phyloP scores from a whole-genome alignment of 2,113 vertebrate species.

The Macquaria australasica region DNA sequence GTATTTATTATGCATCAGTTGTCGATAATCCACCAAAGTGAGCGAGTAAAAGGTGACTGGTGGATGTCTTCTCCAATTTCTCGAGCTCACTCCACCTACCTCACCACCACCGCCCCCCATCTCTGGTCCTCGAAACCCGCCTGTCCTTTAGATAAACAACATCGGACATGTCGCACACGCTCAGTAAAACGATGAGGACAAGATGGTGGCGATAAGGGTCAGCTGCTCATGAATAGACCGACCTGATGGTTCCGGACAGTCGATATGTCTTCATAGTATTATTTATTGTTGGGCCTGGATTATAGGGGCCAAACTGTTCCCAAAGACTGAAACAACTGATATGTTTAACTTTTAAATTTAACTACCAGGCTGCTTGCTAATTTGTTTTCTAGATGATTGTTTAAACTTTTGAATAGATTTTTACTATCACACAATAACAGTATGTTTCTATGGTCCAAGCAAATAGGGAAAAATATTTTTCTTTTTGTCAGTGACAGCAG shows the following conservation, averaged over 20 bases:
- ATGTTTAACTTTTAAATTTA: background rate
- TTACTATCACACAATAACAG: background rate
- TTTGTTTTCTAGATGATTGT: background rate
- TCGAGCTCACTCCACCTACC: slow-evolving; percentile 47
- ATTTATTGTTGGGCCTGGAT: background rate
- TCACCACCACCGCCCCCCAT: background rate
- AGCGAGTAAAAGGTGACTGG: slow-evolving; percentile 87
- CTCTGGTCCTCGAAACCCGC: slow-evolving; percentile 37
- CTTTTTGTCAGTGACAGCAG: background rate
- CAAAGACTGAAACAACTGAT: background rate
- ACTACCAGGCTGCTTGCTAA: background rate
- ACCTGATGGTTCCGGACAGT: slow-evolving; percentile 24
- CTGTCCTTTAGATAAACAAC: slow-evolving; percentile 74
- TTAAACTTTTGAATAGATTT: background rate
- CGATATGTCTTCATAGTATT: slow-evolving; percentile 18
- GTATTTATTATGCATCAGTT: slow-evolving; percentile 91
- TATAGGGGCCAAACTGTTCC: background rate
- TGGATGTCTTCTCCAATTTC: slow-evolving; percentile 85
- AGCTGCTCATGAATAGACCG: slow-evolving; percentile 47
- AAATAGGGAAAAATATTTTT: no score
- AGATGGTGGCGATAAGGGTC: slow-evolving; percentile 75
- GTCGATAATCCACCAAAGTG: slow-evolving; percentile 87
- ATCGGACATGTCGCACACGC: slow-evolving; percentile 63
- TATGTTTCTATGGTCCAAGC: background rate
- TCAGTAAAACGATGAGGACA: slow-evolving; percentile 64